Percentiles rank a stretch among this genome's conserved stretches.
phyloP scores from a whole-genome alignment of 2,797 vertebrate genomes.

The Pseudochaenichthys georgianus region DNA sequence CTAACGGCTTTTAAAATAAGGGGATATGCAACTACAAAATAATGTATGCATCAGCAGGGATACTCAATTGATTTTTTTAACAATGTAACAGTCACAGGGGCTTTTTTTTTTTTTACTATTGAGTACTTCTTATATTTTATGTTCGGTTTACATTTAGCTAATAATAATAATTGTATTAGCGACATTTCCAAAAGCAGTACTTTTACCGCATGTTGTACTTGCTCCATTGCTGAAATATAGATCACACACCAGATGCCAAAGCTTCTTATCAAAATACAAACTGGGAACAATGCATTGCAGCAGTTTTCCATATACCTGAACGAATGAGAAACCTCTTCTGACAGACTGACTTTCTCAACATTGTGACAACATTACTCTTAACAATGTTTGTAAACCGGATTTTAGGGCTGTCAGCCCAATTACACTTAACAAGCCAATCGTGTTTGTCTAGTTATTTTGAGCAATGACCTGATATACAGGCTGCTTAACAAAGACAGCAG shows the following conservation, averaged over 20 bases:
- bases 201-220: background rate
- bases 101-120: background rate
- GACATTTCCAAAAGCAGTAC: background rate
- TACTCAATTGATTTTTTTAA: background rate
- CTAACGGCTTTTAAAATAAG: background rate
- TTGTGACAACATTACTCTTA: background rate
- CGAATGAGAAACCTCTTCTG: background rate
- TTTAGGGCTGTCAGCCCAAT: conserved; percentile 17
- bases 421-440: conserved; percentile 31
- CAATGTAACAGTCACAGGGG: background rate
- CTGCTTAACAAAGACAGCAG: conserved; percentile 8
- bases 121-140: background rate
- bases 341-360: background rate
- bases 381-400: background rate
- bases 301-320: background rate
- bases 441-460: conserved; percentile 66
- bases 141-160: background rate
- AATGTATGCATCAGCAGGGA: background rate
- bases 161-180: background rate
- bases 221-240: background rate
- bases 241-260: background rate
- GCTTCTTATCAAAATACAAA: conserved; percentile 1
- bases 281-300: background rate
- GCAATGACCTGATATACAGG: conserved; percentile 8
- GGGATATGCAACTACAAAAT: background rate